These are phyloP conservation scores for Musca domestica DNA, from an alignment of 1,140 invertebrate genomes.

Conservation along the genomic window DNA sequence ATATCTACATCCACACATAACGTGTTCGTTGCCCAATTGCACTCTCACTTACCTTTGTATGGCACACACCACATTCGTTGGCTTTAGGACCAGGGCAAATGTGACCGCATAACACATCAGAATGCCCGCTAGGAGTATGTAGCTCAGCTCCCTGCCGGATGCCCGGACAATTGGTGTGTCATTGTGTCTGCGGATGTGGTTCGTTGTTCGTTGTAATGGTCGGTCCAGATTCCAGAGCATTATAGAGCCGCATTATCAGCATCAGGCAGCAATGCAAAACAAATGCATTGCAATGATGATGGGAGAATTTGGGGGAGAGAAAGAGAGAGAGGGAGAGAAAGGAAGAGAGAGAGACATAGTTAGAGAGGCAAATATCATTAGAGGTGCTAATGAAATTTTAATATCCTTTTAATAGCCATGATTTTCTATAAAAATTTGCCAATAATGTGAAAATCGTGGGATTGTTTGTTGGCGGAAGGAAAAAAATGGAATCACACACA, in stretches of 20 bases:
- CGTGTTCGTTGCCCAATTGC: too few species aligned
- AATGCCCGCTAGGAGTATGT: constrained; percentile 83
- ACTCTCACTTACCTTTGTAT: constrained; percentile 66
- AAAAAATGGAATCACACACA: too few species aligned
- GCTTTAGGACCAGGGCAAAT: constrained; percentile 76
- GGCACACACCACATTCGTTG: constrained; percentile 72
- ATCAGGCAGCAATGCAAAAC: background rate
- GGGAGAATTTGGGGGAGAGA: background rate
- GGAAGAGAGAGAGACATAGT: background rate
- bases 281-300: background rate
- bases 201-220: too few species aligned
- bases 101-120: constrained; percentile 87
- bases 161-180: constrained; percentile 87
- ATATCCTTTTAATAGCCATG: background rate
- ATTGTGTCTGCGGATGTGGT: constrained; percentile 59
- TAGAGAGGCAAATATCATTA: constrained; percentile 14
- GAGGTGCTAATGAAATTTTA: constrained; percentile 16
- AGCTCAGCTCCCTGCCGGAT: constrained; percentile 84
- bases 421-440: background rate
- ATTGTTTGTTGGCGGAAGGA: too few species aligned
- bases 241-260: background rate
- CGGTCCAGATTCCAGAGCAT: too few species aligned
- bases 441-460: background rate
- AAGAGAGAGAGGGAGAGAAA: background rate
- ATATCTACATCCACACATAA: too few species aligned